Conservation (phyloP, 2,113 vertebrate genomes). For the Clupea harengus region DNA sequence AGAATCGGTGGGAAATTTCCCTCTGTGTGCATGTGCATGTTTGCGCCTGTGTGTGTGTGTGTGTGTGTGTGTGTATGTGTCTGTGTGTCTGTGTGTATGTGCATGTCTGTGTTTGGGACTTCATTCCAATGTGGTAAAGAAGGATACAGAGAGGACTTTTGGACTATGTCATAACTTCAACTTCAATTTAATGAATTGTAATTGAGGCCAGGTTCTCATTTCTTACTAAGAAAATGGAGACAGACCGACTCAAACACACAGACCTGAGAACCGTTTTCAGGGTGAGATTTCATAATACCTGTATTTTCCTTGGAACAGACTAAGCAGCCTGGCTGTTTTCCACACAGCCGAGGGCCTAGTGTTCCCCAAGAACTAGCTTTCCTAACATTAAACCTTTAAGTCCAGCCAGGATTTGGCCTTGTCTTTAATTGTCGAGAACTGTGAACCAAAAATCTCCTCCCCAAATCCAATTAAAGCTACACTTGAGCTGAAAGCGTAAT, state of each 20-base stretch:
- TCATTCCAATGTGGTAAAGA: not conserved
- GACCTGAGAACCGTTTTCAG: not conserved
- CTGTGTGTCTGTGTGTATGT: not conserved
- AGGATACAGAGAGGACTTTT: not conserved
- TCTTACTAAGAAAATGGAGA: not conserved
- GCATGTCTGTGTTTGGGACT: not conserved
- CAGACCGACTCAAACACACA: not conserved
- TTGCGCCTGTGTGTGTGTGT: not conserved
- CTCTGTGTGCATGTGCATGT: constrained; percentile 8
- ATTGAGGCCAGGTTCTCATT: not conserved
- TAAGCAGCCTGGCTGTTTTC: not conserved
- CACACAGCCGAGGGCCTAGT: not conserved
- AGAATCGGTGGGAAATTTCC: constrained; percentile 1
- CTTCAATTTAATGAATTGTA: too few relatives aligned
- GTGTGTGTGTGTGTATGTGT: not conserved
- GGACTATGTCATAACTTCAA: too few relatives aligned
- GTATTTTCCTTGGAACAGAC: not conserved
- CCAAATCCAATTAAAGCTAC: not conserved
- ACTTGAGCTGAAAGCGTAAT: not conserved
- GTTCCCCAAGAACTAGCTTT: not conserved
- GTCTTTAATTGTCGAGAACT: not conserved
- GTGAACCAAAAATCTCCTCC: not conserved
- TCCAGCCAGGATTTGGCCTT: not conserved
- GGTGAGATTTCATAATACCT: not conserved
- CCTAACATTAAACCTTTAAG: not conserved